Evolutionary conservation across 2,888 invertebrate species (phyloP).

Genomic region (Cactoblastis cactorum): DNA sequence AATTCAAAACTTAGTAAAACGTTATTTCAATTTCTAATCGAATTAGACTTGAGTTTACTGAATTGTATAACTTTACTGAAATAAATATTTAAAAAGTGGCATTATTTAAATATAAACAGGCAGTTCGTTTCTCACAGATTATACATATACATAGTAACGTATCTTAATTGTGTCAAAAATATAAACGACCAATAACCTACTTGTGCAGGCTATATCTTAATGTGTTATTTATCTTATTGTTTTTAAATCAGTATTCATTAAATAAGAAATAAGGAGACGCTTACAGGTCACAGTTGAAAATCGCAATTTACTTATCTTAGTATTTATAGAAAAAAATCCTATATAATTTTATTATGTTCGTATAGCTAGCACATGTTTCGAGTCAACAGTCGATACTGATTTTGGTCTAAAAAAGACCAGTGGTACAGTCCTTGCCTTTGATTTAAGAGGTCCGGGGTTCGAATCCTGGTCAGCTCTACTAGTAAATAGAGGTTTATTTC

Average conservation of each 20-base stretch:
- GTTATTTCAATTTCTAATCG: too few species aligned
- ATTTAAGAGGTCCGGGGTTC: too few species aligned
- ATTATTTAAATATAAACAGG: too few species aligned
- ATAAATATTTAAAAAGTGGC: too few species aligned
- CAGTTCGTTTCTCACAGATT: too few species aligned
- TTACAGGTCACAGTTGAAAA: constrained; percentile 46
- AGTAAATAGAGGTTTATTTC: too few species aligned
- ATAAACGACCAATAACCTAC: not conserved
- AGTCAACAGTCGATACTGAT: not conserved
- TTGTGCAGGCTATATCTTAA: constrained; percentile 27
- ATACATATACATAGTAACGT: too few species aligned
- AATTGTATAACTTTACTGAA: too few species aligned
- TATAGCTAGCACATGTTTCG: constrained; percentile 16
- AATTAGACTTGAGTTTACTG: too few species aligned
- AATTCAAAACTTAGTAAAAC: too few species aligned
- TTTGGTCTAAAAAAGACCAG: not conserved
- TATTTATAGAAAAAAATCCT: constrained; percentile 37
- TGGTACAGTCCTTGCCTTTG: too few species aligned
- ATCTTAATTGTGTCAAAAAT: not conserved
- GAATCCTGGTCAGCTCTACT: too few species aligned
- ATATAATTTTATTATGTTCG: constrained; percentile 50
- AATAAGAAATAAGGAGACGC: constrained; percentile 47
- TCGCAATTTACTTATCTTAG: constrained; percentile 45
- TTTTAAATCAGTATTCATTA: constrained; percentile 60
- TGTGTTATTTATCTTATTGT: constrained; percentile 44